These are phyloP conservation scores for Hyperoplus immaculatus DNA, from an alignment of 2,797 vertebrate species.

Conservation along the genomic window DNA sequence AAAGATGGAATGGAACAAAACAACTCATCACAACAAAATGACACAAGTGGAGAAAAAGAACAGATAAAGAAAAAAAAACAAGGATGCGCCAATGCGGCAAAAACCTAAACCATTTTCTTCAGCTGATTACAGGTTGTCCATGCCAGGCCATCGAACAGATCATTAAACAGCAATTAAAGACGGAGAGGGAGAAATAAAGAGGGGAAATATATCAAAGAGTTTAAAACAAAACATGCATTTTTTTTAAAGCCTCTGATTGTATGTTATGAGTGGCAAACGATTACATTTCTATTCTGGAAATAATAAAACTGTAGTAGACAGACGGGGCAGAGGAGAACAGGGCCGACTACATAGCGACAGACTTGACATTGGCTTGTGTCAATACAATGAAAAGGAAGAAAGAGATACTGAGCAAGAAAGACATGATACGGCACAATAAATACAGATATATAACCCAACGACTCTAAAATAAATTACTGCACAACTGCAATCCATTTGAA, in stretches of 20 bases:
- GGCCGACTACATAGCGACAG: slow-evolving; percentile 6
- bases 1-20: slow-evolving; percentile 35
- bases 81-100: slow-evolving; percentile 59
- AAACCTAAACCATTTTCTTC: slow-evolving; percentile 58
- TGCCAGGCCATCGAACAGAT: slow-evolving; percentile 68
- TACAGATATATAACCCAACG: slow-evolving; percentile 21
- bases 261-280: slow-evolving; percentile 52
- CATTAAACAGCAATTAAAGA: slow-evolving; percentile 76
- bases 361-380: slow-evolving; percentile 18
- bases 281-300: slow-evolving; percentile 61
- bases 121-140: slow-evolving; percentile 64
- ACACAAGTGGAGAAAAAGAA: slow-evolving; percentile 57
- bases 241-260: slow-evolving; percentile 62
- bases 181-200: slow-evolving; percentile 48
- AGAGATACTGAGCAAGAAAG: slow-evolving; percentile 2
- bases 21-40: slow-evolving; percentile 33
- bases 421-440: slow-evolving; percentile 7
- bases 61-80: slow-evolving; percentile 63
- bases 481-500: slow-evolving; percentile 21
- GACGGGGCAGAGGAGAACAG: slow-evolving; percentile 20
- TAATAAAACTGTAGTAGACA: slow-evolving; percentile 50
- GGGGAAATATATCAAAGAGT: slow-evolving; percentile 59
- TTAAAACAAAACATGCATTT: slow-evolving; percentile 61
- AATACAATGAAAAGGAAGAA: neutral
- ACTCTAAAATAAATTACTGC: slow-evolving; percentile 24